These are phyloP conservation scores for Eulacestoma nigropectus DNA, from an alignment of 2,113 vertebrate genomes.

Conservation along the genomic window DNA sequence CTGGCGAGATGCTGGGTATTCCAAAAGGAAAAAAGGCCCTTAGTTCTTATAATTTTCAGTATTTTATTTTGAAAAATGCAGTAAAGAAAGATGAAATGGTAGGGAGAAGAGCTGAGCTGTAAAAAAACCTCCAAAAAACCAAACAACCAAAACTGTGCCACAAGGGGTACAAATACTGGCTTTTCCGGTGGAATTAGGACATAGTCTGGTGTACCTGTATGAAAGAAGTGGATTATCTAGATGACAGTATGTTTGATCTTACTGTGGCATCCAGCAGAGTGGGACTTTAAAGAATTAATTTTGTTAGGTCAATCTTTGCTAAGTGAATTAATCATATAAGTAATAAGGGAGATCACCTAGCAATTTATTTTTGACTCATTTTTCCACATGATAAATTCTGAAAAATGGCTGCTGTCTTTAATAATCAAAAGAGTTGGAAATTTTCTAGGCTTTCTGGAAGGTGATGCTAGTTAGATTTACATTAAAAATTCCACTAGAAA, in stretches of 20 bases:
- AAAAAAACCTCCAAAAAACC: background rate
- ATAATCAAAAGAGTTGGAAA: background rate
- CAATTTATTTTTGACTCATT: background rate
- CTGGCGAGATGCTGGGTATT: background rate
- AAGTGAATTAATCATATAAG: background rate
- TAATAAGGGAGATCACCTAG: background rate
- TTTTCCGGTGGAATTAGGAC: background rate
- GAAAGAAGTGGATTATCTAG: background rate
- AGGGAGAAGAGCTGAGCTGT: background rate
- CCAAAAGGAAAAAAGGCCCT: background rate
- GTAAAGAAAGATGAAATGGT: background rate
- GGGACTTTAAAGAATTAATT: background rate
- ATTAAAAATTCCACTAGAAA: background rate
- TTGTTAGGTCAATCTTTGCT: background rate
- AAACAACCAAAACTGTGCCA: background rate
- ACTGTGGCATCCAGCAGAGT: background rate
- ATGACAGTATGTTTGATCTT: background rate
- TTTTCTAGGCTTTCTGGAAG: background rate
- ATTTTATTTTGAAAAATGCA: background rate
- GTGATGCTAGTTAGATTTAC: background rate
- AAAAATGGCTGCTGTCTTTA: background rate
- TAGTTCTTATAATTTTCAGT: background rate
- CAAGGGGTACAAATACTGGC: background rate
- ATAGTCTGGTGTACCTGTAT: background rate
- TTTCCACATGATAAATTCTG: background rate